Evolutionary conservation across 2,797 vertebrate genomes (phyloP).

Genomic region (Chelmon rostratus): DNA sequence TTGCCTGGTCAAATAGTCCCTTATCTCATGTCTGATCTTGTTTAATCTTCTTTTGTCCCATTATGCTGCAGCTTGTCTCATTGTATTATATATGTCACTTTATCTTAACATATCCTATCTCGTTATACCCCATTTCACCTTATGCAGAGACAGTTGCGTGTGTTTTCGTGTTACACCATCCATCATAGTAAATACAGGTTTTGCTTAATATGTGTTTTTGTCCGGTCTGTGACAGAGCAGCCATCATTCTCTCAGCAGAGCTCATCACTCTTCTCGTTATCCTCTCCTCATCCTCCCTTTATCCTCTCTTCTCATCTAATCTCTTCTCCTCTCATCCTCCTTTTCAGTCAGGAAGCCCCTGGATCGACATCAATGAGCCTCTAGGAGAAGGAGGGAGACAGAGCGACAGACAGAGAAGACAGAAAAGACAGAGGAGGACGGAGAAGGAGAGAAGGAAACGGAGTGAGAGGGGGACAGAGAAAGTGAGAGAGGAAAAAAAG

Average conservation of each 20-base stretch:
- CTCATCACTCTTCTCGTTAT: conserved; percentile 67
- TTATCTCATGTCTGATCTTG: conserved; percentile 26
- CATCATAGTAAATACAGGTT: conserved; percentile 53
- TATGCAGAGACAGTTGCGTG: neutral
- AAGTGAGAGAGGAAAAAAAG: conserved; percentile 7
- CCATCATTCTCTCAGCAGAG: conserved; percentile 69
- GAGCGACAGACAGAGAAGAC: neutral
- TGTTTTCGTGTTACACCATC: conserved; percentile 36
- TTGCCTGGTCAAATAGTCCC: conserved; percentile 6
- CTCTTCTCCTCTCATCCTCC: conserved; percentile 63
- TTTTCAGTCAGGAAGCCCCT: conserved; percentile 72
- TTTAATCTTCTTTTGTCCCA: neutral
- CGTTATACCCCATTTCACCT: conserved; percentile 12
- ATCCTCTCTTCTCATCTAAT: conserved; percentile 71
- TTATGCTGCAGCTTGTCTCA: neutral
- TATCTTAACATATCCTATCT: conserved; percentile 8
- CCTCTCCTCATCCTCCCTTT: conserved; percentile 65
- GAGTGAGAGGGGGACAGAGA: conserved; percentile 9
- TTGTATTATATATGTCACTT: conserved; percentile 16
- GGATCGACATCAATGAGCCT: conserved; percentile 73
- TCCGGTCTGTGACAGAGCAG: conserved; percentile 51
- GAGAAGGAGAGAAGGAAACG: conserved; percentile 6
- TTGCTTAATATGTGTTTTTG: conserved; percentile 69
- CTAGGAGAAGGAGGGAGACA: conserved; percentile 21
- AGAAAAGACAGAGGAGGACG: conserved; percentile 9